phyloP scores from a whole-genome alignment of 1,140 invertebrate species.

The Rhynchophorus ferrugineus region DNA sequence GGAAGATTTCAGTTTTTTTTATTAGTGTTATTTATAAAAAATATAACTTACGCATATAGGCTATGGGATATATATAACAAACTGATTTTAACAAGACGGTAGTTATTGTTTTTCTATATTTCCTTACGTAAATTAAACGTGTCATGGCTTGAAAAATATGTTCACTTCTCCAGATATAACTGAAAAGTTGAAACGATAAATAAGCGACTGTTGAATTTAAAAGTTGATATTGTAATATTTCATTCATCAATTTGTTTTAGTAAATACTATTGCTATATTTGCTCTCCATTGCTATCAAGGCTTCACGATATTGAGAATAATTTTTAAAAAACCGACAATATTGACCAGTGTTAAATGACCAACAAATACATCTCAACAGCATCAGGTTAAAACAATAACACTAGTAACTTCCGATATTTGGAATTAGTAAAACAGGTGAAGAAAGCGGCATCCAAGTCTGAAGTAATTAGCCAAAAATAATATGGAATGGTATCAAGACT shows the following conservation, averaged over 20 bases:
- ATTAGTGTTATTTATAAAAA: not conserved
- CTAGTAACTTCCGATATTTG: no score
- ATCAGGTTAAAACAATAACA: no score
- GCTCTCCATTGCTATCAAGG: no score
- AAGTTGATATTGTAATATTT: not conserved
- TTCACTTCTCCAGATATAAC: not conserved
- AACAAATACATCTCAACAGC: no score
- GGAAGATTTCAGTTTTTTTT: not conserved
- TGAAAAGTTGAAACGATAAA: not conserved
- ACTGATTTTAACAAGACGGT: not conserved
- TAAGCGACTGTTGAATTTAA: not conserved
- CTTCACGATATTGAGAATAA: no score
- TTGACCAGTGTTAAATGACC: no score
- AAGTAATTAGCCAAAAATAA: no score
- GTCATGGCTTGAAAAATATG: not conserved
- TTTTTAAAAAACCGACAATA: no score
- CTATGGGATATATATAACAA: not conserved
- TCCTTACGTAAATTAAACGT: not conserved
- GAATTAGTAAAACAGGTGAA: no score
- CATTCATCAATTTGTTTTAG: not conserved
- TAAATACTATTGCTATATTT: no score
- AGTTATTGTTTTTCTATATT: not conserved
- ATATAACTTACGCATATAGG: not conserved
- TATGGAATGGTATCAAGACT: no score
- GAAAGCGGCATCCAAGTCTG: no score